These are phyloP conservation scores for Loxodonta africana DNA, from an alignment of 2,113 vertebrate genomes.

Conservation along the genomic window DNA sequence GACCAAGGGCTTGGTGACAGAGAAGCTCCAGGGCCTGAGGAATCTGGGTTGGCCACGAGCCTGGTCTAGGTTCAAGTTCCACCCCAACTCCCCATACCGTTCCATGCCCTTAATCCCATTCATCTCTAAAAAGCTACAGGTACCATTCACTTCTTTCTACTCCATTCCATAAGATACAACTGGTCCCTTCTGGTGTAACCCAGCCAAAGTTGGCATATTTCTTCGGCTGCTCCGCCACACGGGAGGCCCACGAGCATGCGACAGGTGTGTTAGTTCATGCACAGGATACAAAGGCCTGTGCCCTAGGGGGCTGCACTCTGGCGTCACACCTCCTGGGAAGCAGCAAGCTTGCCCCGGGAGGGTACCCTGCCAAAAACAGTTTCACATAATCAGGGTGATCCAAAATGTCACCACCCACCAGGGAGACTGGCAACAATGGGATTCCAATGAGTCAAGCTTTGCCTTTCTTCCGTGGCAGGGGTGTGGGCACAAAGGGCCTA, in stretches of 20 bases:
- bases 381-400: constrained; percentile 58
- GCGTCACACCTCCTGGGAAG: constrained; percentile 49
- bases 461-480: constrained; percentile 41
- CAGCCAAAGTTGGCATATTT: neutral
- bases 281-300: neutral
- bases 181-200: neutral
- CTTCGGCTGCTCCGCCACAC: neutral
- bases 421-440: constrained; percentile 71
- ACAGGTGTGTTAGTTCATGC: constrained; percentile 84
- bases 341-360: constrained; percentile 45
- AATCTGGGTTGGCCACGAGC: neutral
- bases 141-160: neutral
- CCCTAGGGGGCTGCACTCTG: constrained; percentile 1
- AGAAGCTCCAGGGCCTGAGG: neutral
- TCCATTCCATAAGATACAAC: neutral
- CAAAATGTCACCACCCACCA: constrained; percentile 75
- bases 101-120: neutral
- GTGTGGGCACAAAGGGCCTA: constrained; percentile 65
- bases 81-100: neutral
- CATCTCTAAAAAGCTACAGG: neutral
- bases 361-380: constrained; percentile 32
- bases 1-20: neutral
- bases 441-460: constrained; percentile 76
- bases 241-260: constrained; percentile 13
- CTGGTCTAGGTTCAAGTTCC: neutral